These are phyloP conservation scores for Andrena hattorfiana DNA, from an alignment of 2,888 invertebrate species.

Conservation along the genomic window DNA sequence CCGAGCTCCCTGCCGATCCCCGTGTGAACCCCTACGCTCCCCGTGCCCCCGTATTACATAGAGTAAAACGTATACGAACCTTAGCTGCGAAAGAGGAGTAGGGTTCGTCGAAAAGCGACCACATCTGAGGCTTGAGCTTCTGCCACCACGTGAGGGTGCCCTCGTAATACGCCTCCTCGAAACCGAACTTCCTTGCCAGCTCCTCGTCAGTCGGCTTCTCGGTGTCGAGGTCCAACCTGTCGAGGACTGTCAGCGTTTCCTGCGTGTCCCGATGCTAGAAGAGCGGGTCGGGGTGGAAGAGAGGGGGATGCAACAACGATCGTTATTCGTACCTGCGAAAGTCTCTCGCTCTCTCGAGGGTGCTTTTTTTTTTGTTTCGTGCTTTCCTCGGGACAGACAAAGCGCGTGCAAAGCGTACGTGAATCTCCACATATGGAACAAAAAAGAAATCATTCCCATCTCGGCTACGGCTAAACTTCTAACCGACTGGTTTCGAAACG, in stretches of 20 bases:
- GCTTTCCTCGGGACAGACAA: constrained; percentile 64
- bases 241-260: constrained; percentile 98
- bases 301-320: constrained; percentile 72
- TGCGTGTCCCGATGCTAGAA: constrained; percentile 98
- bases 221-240: constrained; percentile 98
- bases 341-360: constrained; percentile 62
- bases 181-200: constrained; percentile 98
- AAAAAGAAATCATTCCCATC: constrained; percentile 33
- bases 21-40: too few species aligned
- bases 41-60: background rate
- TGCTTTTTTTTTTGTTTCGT: constrained; percentile 51
- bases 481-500: constrained; percentile 21
- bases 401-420: constrained; percentile 68
- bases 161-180: constrained; percentile 96
- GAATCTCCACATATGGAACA: constrained; percentile 31
- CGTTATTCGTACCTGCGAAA: constrained; percentile 69
- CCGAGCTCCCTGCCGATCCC: too few species aligned
- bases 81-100: constrained; percentile 99
- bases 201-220: constrained; percentile 99
- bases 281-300: constrained; percentile 62
- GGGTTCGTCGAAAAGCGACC: constrained; percentile 99
- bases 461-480: constrained; percentile 25
- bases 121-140: constrained; percentile 97
- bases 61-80: constrained; percentile 87
- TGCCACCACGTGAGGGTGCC: constrained; percentile 98